These are phyloP conservation scores for Polypedilum pembai DNA, from an alignment of 1,140 invertebrate species.

Conservation along the genomic window DNA sequence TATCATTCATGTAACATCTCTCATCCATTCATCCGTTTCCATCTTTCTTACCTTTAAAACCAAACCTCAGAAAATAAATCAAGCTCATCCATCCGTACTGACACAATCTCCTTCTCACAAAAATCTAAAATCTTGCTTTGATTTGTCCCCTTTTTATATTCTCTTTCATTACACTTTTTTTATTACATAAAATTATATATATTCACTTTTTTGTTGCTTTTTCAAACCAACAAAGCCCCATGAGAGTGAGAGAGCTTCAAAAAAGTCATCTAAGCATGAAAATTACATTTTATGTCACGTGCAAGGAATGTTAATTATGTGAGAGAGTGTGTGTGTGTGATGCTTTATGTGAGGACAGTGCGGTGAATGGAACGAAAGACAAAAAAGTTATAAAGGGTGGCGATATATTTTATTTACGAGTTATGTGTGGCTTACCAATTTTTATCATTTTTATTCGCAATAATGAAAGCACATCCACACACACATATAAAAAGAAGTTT, in stretches of 20 bases:
- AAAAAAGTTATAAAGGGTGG: not conserved
- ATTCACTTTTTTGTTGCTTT: too few relatives aligned
- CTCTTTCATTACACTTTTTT: too few relatives aligned
- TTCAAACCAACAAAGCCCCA: not conserved
- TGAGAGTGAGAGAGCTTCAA: not conserved
- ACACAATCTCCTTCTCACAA: too few relatives aligned
- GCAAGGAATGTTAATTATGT: conserved; percentile 26
- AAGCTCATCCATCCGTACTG: too few relatives aligned
- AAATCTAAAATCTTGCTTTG: too few relatives aligned
- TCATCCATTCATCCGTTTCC: too few relatives aligned
- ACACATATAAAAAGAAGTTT: not conserved
- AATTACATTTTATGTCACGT: conserved; percentile 20
- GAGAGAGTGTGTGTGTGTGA: conserved; percentile 48
- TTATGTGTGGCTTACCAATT: conserved; percentile 2
- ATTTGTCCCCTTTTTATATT: too few relatives aligned
- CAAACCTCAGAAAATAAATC: too few relatives aligned
- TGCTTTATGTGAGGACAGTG: conserved; percentile 36
- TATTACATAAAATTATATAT: too few relatives aligned
- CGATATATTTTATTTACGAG: conserved; percentile 18
- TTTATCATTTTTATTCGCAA: conserved; percentile 4
- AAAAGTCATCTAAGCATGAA: conserved; percentile 11
- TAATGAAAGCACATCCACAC: not conserved
- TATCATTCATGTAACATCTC: too few relatives aligned
- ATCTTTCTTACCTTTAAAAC: too few relatives aligned
- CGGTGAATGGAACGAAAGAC: not conserved